Evolutionary conservation across 2,797 vertebrate genomes (phyloP), one percentile per base, ranked within the genome.

Genomic region (Lemur catta): DNA sequence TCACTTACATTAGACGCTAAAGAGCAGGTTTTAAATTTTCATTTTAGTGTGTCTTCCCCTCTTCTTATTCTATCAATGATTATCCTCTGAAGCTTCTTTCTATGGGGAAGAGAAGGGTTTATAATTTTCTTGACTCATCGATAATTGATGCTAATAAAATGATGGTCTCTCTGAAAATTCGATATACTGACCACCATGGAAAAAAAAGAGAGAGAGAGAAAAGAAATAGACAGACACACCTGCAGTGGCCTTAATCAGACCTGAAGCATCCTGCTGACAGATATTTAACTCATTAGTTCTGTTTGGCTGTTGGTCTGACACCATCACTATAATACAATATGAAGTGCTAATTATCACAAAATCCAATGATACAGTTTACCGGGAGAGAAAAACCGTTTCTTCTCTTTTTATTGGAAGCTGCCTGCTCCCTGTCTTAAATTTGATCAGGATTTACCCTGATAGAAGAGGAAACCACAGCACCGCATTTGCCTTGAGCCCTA

Each of bases 261-360:
- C 96, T 95, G 93, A 97, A 94, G 86, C 81, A 87, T 97, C 78
- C 93, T n/a, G 50, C 96, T 93, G 95, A 97, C 93, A 89, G 91
- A 94, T 96, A 90, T 90, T 97, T 97, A 97, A 97, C 89, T 97
- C 97, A 97, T 97, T 97, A 97, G 91, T 92, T 78, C 88, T 95
- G 84, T 11, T 80, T 96, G 74, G 89, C 50, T 95, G 79, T 96
- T 96, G 72, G 88, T 90, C 84, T 80, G 15, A 26, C 97, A 96
- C 95, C 96, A 92, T 97, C 96, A 95, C 84, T 93, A 43, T 95
- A 57, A 96, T 96, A 89, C 80, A 95, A 96, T 96, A 96, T 92
- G 89, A 92, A 95, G 87, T 96, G 71, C 52, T 84, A 65, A 69
- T 55, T 92, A 92, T 78, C 94, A 92, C 63, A 65, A 85, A 97